Conservation (phyloP, 2,888 invertebrate genomes). For the Dolomedes plantarius region DNA sequence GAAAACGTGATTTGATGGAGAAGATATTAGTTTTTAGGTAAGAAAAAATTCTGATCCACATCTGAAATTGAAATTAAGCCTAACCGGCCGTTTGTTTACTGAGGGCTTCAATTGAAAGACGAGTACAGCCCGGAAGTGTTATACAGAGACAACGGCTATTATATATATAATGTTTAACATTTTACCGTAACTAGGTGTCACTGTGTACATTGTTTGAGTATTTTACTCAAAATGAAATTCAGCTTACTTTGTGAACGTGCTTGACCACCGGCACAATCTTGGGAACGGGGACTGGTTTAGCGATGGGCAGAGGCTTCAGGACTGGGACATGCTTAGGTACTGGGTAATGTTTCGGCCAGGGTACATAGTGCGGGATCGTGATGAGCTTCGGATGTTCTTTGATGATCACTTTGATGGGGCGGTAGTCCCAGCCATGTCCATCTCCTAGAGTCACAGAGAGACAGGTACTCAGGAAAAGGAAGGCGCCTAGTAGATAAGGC, state of each 20-base stretch:
- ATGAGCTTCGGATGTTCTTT: conserved; percentile 68
- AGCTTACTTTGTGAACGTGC: conserved; percentile 71
- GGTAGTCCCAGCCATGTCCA: conserved; percentile 59
- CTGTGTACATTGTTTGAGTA: too few species aligned
- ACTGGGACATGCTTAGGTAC: conserved; percentile 73
- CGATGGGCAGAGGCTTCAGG: conserved; percentile 74
- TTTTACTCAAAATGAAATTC: too few species aligned
- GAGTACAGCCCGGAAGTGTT: too few species aligned
- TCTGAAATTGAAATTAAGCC: too few species aligned
- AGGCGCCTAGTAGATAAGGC: background rate
- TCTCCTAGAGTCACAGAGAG: conserved; percentile 31
- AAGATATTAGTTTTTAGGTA: too few species aligned
- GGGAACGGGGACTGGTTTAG: conserved; percentile 74
- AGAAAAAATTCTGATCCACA: too few species aligned
- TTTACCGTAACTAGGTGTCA: too few species aligned
- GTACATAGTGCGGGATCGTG: conserved; percentile 68
- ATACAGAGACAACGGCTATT: too few species aligned
- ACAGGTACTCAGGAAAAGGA: conserved; percentile 30
- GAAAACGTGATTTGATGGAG: too few species aligned
- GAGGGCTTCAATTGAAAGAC: too few species aligned
- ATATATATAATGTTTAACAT: too few species aligned
- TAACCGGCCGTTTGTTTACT: too few species aligned
- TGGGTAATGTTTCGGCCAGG: conserved; percentile 73
- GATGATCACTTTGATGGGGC: conserved; percentile 68
- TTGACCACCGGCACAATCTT: conserved; percentile 73